Conservation (phyloP, 92 coral and sea anemone species). For the Anthopleura xanthogrammica region DNA sequence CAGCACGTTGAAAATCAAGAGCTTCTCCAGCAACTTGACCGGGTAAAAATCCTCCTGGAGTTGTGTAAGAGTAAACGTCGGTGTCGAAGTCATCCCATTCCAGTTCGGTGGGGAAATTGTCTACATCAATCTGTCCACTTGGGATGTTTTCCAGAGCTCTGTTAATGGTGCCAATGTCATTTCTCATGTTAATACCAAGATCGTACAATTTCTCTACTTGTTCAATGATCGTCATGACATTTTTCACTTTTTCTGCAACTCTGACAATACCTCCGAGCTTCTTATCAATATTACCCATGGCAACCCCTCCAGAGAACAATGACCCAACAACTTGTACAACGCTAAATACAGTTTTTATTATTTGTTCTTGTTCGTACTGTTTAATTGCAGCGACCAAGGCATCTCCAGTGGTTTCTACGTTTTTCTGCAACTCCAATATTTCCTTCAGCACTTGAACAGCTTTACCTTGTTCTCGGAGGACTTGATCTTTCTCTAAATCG, state of each 20-base stretch:
- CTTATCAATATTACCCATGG: conserved; percentile 20
- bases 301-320: conserved; percentile 33
- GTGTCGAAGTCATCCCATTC: conserved; percentile 39
- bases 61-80: conserved; percentile 29
- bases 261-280: conserved; percentile 29
- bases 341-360: conserved; percentile 16
- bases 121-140: conserved; percentile 23
- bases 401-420: conserved; percentile 16
- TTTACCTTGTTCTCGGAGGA: conserved; percentile 24
- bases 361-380: conserved; percentile 28
- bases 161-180: conserved; percentile 41
- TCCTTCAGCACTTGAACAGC: conserved; percentile 25
- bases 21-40: conserved; percentile 37
- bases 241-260: conserved; percentile 30
- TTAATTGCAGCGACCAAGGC: conserved; percentile 21
- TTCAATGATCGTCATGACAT: conserved; percentile 28
- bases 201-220: conserved; percentile 27
- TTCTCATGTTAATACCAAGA: conserved; percentile 30
- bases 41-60: conserved; percentile 31
- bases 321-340: conserved; percentile 33
- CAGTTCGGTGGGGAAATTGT: conserved; percentile 40
- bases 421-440: conserved; percentile 18
- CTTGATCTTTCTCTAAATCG: conserved; percentile 35
- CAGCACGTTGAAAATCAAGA: conserved; percentile 39
- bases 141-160: conserved; percentile 41